phyloP scores from a whole-genome alignment of 2,888 invertebrate genomes.

The Pteria penguin region DNA sequence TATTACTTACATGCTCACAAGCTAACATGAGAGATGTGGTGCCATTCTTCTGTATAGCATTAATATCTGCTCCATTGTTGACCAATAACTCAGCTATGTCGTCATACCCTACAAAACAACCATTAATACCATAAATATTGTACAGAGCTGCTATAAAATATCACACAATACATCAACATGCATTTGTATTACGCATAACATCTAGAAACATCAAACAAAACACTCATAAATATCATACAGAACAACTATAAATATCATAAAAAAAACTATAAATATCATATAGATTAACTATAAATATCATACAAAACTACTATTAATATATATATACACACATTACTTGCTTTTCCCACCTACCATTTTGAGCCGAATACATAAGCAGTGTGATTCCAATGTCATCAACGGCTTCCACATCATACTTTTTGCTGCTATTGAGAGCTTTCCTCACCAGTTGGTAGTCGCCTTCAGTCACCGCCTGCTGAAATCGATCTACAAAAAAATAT shows the following conservation, averaged over 20 bases:
- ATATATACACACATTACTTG: too few species aligned
- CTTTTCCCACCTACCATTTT: too few species aligned
- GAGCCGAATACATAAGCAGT: slow-evolving; percentile 74
- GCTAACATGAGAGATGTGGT: slow-evolving; percentile 77
- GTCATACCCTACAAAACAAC: slow-evolving; percentile 63
- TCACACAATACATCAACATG: too few species aligned
- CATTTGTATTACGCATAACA: too few species aligned
- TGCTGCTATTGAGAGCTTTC: slow-evolving; percentile 59
- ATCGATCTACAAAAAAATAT: slow-evolving; percentile 27
- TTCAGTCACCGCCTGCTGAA: slow-evolving; percentile 59
- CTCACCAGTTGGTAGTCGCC: slow-evolving; percentile 66
- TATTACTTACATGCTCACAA: slow-evolving; percentile 47
- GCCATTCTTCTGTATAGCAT: slow-evolving; percentile 73
- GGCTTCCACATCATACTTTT: slow-evolving; percentile 67
- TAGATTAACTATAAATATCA: too few species aligned
- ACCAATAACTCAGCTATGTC: slow-evolving; percentile 75
- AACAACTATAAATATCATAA: too few species aligned
- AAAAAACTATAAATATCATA: too few species aligned
- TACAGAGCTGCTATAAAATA: too few species aligned
- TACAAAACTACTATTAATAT: too few species aligned
- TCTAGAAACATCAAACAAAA: too few species aligned
- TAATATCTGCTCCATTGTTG: slow-evolving; percentile 72
- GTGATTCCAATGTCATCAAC: slow-evolving; percentile 68
- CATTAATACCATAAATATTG: too few species aligned
- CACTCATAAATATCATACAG: too few species aligned